phyloP scores from a whole-genome alignment of 2,888 invertebrate genomes.

The Drosophila pseudotakahashii region DNA sequence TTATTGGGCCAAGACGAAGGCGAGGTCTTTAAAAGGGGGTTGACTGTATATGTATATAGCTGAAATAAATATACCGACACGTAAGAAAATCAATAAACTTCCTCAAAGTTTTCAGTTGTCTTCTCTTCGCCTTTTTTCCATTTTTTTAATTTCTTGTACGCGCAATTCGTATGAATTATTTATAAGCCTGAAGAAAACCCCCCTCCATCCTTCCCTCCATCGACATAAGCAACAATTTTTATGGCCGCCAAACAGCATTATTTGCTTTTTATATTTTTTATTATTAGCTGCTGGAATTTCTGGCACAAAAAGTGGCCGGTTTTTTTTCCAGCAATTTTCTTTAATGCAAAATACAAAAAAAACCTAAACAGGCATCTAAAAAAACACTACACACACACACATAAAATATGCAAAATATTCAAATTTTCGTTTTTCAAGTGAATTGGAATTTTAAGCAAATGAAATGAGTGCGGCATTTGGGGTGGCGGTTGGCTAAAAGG shows the following conservation, averaged over 20 bases:
- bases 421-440: conserved; percentile 67
- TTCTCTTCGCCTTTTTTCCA: conserved; percentile 16
- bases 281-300: conserved; percentile 74
- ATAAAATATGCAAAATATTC: conserved; percentile 76
- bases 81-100: conserved; percentile 74
- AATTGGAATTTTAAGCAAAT: conserved; percentile 78
- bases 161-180: conserved; percentile 72
- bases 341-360: conserved; percentile 47
- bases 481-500: conserved; percentile 40
- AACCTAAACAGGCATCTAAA: conserved; percentile 32
- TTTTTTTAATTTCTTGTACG: conserved; percentile 67
- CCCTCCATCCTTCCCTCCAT: conserved; percentile 22
- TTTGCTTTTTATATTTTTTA: conserved; percentile 58
- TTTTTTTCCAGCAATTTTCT: conserved; percentile 39
- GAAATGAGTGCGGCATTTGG: conserved; percentile 64
- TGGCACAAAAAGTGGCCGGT: conserved; percentile 46
- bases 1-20: conserved; percentile 26
- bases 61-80: conserved; percentile 24
- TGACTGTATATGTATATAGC: background rate
- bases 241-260: conserved; percentile 56
- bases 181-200: conserved; percentile 63
- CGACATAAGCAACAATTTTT: conserved; percentile 74
- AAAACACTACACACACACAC: conserved; percentile 49
- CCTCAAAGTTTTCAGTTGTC: conserved; percentile 49
- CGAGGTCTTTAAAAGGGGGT: conserved; percentile 51